phyloP scores from a whole-genome alignment of 2,888 invertebrate species.

The Alsophila aescularia region DNA sequence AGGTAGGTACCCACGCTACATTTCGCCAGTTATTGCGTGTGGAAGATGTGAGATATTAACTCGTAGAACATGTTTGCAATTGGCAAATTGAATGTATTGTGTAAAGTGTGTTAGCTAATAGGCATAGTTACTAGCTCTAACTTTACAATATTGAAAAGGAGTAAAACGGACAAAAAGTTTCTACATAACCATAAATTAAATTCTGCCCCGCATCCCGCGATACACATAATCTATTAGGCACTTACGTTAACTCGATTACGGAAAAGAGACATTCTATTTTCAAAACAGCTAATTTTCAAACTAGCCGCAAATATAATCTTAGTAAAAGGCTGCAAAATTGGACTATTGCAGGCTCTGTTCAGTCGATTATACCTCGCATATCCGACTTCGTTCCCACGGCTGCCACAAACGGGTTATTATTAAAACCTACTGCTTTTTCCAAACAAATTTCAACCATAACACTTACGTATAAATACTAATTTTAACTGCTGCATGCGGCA shows the following conservation, averaged over 20 bases:
- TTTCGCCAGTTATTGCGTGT: slow-evolving; percentile 6
- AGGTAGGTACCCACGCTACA: not conserved
- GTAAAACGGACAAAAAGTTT: not conserved
- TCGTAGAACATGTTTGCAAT: slow-evolving; percentile 15
- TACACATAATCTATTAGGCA: too few species aligned
- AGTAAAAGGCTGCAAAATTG: slow-evolving; percentile 84
- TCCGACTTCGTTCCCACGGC: slow-evolving; percentile 83
- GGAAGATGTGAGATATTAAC: slow-evolving; percentile 19
- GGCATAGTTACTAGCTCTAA: not conserved
- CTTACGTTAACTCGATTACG: not conserved
- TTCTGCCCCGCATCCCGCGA: too few species aligned
- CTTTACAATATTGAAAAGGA: not conserved
- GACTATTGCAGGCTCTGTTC: slow-evolving; percentile 80
- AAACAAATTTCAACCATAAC: slow-evolving; percentile 55
- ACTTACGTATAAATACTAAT: slow-evolving; percentile 45
- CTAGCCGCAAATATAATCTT: slow-evolving; percentile 66
- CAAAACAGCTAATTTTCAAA: slow-evolving; percentile 57
- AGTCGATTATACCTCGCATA: slow-evolving; percentile 82
- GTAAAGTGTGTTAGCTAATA: slow-evolving; percentile 8
- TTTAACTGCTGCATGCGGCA: slow-evolving; percentile 45
- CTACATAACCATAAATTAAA: too few species aligned
- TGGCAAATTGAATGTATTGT: not conserved
- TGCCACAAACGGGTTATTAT: slow-evolving; percentile 82
- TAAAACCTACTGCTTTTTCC: slow-evolving; percentile 69
- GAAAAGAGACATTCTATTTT: slow-evolving; percentile 24